A percentile compares a stretch with the other conserved stretches of the same genome.
Conservation (phyloP, 2,888 invertebrate species). For the Sialis lutaria region DNA sequence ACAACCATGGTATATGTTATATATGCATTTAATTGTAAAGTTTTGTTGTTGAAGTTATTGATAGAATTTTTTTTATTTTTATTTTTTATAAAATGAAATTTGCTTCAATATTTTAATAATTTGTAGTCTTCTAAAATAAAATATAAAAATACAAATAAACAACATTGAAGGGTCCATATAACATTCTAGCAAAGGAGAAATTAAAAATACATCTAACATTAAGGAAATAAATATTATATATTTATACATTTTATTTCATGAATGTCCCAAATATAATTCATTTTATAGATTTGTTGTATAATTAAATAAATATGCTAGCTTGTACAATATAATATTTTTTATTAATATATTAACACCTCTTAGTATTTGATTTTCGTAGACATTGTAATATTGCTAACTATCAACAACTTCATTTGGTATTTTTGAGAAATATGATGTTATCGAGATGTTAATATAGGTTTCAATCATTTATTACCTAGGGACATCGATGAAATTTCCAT, state of each 20-base stretch:
- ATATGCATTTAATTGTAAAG: neutral
- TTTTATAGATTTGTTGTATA: too few species aligned
- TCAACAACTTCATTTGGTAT: neutral
- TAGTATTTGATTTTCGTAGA: neutral
- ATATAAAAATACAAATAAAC: constrained; percentile 1
- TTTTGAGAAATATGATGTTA: neutral
- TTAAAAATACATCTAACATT: neutral
- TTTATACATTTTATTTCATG: too few species aligned
- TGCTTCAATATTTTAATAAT: too few species aligned
- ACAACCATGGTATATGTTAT: too few species aligned
- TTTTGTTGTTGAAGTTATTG: neutral
- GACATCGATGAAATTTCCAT: too few species aligned
- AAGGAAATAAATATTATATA: neutral
- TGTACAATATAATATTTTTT: neutral
- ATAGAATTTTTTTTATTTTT: neutral
- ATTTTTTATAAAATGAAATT: neutral
- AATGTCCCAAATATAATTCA: too few species aligned
- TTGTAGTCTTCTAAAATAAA: too few species aligned
- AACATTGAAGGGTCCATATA: constrained; percentile 4
- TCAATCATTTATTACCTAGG: too few species aligned
- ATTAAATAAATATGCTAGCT: neutral
- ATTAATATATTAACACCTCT: neutral
- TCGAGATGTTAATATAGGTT: too few species aligned
- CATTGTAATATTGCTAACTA: neutral
- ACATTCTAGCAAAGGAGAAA: constrained; percentile 4